Evolutionary conservation across 2,888 invertebrate species (phyloP).

Genomic region (Drosophila affinis): DNA sequence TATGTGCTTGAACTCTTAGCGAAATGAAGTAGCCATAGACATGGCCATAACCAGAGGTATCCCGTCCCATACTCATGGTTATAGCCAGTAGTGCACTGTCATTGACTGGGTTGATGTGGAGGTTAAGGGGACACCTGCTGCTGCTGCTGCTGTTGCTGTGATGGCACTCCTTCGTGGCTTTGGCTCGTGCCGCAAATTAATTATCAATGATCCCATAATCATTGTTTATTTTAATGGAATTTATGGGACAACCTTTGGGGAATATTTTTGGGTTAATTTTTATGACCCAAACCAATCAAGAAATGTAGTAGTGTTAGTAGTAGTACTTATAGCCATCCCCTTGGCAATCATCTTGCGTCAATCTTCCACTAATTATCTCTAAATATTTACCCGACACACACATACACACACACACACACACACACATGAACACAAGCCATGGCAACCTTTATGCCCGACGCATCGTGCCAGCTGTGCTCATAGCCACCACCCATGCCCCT

Average conservation of each 20-base stretch:
- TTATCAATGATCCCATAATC: conserved; percentile 59
- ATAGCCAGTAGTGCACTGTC: neutral
- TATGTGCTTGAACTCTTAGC: conserved; percentile 59
- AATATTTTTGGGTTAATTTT: neutral
- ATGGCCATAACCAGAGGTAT: conserved; percentile 25
- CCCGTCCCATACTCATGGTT: neutral
- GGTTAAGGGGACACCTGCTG: conserved; percentile 64
- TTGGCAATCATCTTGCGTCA: conserved; percentile 1
- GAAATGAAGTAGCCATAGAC: conserved; percentile 63
- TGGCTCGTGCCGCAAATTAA: conserved; percentile 59
- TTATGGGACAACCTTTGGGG: conserved; percentile 11
- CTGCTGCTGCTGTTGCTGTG: conserved; percentile 24
- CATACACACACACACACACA: conserved; percentile 23
- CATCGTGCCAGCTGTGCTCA: conserved; percentile 15
- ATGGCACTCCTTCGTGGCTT: conserved; percentile 35
- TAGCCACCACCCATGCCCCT: conserved; percentile 21
- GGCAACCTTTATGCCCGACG: conserved; percentile 4
- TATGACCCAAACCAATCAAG: neutral
- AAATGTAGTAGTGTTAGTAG: neutral
- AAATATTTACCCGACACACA: conserved; percentile 61
- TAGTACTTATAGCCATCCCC: neutral
- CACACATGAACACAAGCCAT: neutral
- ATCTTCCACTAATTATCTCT: conserved; percentile 60
- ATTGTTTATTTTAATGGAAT: conserved; percentile 56
- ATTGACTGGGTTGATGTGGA: neutral